These are phyloP conservation scores for Drosophila littoralis DNA, from an alignment of 1,140 invertebrate genomes.

Conservation along the genomic window DNA sequence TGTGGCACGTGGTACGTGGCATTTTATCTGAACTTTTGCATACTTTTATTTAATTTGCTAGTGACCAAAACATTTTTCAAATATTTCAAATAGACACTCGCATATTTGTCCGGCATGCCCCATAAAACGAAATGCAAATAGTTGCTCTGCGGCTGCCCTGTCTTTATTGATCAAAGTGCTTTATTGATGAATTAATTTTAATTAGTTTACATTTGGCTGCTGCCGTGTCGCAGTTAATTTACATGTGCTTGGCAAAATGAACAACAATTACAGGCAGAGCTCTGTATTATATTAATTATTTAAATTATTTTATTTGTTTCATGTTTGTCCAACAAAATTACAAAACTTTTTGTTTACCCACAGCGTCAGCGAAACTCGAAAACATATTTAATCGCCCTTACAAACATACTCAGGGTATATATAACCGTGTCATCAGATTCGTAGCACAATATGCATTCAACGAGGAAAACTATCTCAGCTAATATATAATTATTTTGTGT, in stretches of 20 bases:
- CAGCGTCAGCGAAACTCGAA: constrained; percentile 53
- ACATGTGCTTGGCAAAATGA: constrained; percentile 54
- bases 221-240: constrained; percentile 67
- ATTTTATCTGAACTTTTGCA: constrained; percentile 29
- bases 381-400: constrained; percentile 51
- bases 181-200: constrained; percentile 73
- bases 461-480: too few species aligned
- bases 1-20: neutral
- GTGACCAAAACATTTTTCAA: constrained; percentile 5
- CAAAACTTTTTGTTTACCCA: constrained; percentile 32
- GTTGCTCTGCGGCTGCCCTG: constrained; percentile 41
- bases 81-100: constrained; percentile 4
- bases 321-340: constrained; percentile 43
- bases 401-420: neutral
- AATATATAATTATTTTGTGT: too few species aligned
- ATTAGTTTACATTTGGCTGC: constrained; percentile 62
- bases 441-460: neutral
- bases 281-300: constrained; percentile 38
- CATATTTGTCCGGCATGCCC: neutral
- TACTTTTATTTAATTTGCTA: constrained; percentile 29
- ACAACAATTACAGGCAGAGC: constrained; percentile 22
- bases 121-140: constrained; percentile 38
- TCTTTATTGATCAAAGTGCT: constrained; percentile 66
- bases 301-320: constrained; percentile 32
- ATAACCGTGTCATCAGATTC: neutral